These are phyloP conservation scores for Sebastes hopkinsi DNA, from an alignment of 2,797 vertebrate genomes.

Conservation along the genomic window DNA sequence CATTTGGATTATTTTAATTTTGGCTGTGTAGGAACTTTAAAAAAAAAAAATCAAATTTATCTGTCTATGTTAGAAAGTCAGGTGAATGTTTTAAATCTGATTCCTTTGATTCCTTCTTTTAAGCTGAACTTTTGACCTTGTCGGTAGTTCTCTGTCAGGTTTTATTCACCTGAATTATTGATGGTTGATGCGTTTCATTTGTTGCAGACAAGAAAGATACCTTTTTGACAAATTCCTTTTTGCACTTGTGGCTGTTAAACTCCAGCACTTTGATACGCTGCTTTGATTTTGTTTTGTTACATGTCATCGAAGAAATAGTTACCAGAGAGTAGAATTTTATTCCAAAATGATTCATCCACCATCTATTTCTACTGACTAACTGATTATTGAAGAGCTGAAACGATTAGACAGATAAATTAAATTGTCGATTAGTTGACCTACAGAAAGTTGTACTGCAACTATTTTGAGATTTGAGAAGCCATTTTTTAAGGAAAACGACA, in stretches of 20 bases:
- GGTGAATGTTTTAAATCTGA: background rate
- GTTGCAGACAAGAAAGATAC: background rate
- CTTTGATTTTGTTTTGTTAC: background rate
- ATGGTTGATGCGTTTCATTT: background rate
- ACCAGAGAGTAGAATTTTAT: background rate
- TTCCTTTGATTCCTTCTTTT: no score
- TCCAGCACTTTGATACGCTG: background rate
- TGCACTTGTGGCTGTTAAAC: background rate
- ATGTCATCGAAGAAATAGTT: background rate
- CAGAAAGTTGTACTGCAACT: background rate
- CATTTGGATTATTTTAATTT: background rate
- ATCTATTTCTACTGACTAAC: background rate
- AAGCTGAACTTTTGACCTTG: background rate
- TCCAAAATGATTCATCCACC: accelerated
- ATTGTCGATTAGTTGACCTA: no score
- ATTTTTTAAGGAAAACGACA: background rate
- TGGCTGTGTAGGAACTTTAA: background rate
- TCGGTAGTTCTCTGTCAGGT: background rate
- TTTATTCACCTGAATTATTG: background rate
- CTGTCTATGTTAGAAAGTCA: background rate
- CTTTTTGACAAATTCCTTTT: background rate
- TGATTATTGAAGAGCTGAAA: background rate
- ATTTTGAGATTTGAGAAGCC: background rate
- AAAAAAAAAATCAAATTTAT: no score
- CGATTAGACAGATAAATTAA: background rate